These are phyloP conservation scores for Acleris emargana DNA, from an alignment of 2,888 invertebrate species.

Conservation along the genomic window DNA sequence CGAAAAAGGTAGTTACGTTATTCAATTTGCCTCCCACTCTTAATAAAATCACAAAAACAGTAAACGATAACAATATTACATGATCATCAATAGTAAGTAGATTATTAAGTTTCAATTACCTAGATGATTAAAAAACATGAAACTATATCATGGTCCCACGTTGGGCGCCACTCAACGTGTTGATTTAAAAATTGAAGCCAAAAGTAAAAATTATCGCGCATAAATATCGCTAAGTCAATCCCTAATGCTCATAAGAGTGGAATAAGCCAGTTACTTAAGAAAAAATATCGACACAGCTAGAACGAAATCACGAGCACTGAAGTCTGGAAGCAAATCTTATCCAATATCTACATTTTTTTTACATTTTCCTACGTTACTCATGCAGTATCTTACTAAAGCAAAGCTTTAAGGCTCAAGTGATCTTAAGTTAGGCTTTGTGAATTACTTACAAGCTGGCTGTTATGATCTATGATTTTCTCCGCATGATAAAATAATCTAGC, in stretches of 20 bases:
- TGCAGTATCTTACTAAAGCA: not conserved
- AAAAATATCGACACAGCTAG: constrained; percentile 63
- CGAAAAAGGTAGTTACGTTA: too few relatives aligned
- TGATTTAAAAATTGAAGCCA: too few relatives aligned
- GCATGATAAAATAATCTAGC: too few relatives aligned
- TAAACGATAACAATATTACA: too few relatives aligned
- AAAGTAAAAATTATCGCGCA: too few relatives aligned
- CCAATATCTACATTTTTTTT: not conserved
- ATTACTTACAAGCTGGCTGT: too few relatives aligned
- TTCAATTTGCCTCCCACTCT: too few relatives aligned
- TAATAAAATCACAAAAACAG: too few relatives aligned
- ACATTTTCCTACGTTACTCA: not conserved
- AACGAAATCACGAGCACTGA: constrained; percentile 55
- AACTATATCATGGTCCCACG: constrained; percentile 1
- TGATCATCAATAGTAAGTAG: too few relatives aligned
- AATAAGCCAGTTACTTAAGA: constrained; percentile 58
- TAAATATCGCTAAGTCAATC: constrained; percentile 3
- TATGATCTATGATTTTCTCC: too few relatives aligned
- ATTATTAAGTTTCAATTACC: not conserved
- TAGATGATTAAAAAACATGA: not conserved
- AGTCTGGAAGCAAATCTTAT: not conserved
- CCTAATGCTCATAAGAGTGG: constrained; percentile 7
- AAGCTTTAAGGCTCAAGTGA: too few relatives aligned
- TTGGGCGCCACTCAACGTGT: constrained; percentile 8
- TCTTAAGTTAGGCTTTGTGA: too few relatives aligned